Conservation (phyloP, 2,888 invertebrate genomes). For the Platycheirus albimanus region DNA sequence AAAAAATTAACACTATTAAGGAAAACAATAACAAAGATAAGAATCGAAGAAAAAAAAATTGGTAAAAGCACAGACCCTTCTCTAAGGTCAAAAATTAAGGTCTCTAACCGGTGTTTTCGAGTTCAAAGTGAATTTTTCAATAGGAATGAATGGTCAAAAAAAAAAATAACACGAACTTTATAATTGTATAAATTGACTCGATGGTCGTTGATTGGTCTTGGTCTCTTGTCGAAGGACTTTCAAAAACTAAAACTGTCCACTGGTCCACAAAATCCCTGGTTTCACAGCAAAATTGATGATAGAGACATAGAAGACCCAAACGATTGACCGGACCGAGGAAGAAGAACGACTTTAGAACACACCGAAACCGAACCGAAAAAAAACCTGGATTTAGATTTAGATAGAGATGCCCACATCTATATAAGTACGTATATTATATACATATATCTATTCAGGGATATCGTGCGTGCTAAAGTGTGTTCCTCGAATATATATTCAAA, state of each 20-base stretch:
- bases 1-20: constrained; percentile 16
- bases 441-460: constrained; percentile 40
- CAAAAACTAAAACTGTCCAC: constrained; percentile 46
- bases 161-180: too few species aligned
- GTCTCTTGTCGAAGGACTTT: constrained; percentile 42
- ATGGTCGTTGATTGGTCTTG: too few species aligned
- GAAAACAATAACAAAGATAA: not conserved
- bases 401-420: too few species aligned
- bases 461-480: constrained; percentile 48
- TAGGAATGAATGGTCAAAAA: not conserved
- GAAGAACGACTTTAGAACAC: not conserved
- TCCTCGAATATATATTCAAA: constrained; percentile 43
- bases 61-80: constrained; percentile 38
- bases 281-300: constrained; percentile 33
- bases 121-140: not conserved
- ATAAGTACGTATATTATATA: too few species aligned
- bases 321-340: not conserved
- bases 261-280: constrained; percentile 49
- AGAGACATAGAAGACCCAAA: constrained; percentile 8
- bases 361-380: constrained; percentile 3
- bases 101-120: constrained; percentile 46
- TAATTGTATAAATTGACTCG: not conserved
- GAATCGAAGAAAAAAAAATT: constrained; percentile 11
- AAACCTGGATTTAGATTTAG: constrained; percentile 34
- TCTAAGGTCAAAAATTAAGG: constrained; percentile 51